A percentile compares a stretch with the other conserved stretches of the same genome.
These are phyloP conservation scores for Schizaphis graminum DNA, from an alignment of 2,888 invertebrate genomes.

Conservation along the genomic window DNA sequence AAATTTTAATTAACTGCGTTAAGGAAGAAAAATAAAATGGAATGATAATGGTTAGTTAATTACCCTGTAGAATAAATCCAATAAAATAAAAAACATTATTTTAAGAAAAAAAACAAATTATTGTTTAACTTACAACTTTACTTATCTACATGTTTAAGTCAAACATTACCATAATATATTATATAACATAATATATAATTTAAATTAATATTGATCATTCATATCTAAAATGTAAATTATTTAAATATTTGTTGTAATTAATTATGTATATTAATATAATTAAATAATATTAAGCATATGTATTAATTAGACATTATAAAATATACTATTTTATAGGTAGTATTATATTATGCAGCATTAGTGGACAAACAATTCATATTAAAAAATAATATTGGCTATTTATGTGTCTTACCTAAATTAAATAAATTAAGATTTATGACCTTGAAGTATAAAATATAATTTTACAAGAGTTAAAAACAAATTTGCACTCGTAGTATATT, in stretches of 20 bases:
- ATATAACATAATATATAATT: not conserved
- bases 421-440: not conserved
- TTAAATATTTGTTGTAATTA: not conserved
- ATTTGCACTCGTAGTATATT: not conserved
- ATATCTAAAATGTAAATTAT: not conserved
- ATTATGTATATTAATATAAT: not conserved
- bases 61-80: not conserved
- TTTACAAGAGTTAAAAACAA: not conserved
- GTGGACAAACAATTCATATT: not conserved
- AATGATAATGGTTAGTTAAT: too few species aligned
- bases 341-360: not conserved
- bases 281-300: not conserved
- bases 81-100: not conserved
- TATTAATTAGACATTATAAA: not conserved
- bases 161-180: not conserved
- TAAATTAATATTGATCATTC: not conserved
- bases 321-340: not conserved
- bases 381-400: not conserved
- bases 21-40: too few species aligned
- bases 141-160: not conserved
- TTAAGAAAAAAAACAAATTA: not conserved
- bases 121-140: not conserved
- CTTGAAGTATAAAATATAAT: slow-evolving; percentile 6
- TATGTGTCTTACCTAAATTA: not conserved
- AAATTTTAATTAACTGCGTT: too few species aligned